A percentile compares a stretch with the other conserved stretches of the same genome.
Evolutionary conservation across 2,113 vertebrate genomes (phyloP).

Genomic region (Apodemus sylvaticus): DNA sequence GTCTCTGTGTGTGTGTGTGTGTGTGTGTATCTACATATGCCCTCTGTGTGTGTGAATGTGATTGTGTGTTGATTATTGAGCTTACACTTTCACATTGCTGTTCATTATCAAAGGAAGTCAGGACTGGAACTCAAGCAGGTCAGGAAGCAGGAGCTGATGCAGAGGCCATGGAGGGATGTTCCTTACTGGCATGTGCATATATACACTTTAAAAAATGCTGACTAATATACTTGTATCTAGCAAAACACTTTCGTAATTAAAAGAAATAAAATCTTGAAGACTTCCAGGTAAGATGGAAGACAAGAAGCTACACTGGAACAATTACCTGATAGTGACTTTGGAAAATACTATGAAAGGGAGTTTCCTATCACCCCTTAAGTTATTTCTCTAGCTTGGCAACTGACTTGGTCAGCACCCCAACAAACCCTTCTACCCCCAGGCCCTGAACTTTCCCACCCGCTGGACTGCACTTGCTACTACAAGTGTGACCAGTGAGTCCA

Average conservation of each 20-base stretch:
- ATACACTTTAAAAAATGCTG: not conserved
- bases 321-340: not conserved
- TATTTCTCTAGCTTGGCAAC: not conserved
- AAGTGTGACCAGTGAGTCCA: not conserved
- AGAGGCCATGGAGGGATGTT: too few species aligned
- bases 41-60: too few species aligned
- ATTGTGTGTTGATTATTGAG: too few species aligned
- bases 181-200: not conserved
- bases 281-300: not conserved
- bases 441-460: not conserved
- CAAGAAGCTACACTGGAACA: not conserved
- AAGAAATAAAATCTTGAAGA: not conserved
- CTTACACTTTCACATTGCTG: too few species aligned
- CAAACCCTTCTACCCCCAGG: not conserved
- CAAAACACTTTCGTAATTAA: not conserved
- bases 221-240: not conserved
- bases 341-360: not conserved
- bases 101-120: too few species aligned
- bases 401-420: not conserved
- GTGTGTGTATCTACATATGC: not conserved
- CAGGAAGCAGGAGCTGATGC: too few species aligned
- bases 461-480: not conserved
- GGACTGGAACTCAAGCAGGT: too few species aligned
- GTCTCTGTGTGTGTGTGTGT: not conserved
- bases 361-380: not conserved